Evolutionary conservation across 2,113 vertebrate species (phyloP).

Genomic region (Plestiodon gilberti): DNA sequence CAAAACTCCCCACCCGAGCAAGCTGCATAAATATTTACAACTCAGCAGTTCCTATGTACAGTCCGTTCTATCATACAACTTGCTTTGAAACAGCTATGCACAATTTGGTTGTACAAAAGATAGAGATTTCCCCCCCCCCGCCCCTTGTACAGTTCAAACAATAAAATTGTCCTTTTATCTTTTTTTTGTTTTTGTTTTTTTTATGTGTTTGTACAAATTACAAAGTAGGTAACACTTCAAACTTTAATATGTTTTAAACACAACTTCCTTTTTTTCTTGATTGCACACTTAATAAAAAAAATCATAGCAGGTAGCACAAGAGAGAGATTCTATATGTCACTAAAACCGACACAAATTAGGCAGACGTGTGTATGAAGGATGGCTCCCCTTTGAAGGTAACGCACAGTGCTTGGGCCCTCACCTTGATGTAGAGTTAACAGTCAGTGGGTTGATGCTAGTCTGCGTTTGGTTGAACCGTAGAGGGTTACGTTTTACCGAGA

Average conservation of each 20-base stretch:
- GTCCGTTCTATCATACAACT: constrained; percentile 78
- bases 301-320: constrained; percentile 1
- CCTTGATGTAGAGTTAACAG: neutral
- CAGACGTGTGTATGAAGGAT: neutral
- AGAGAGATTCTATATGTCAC: constrained; percentile 28
- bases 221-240: constrained; percentile 40
- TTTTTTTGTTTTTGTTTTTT: constrained; percentile 44
- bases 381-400: constrained; percentile 21
- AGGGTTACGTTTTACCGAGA: neutral
- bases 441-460: neutral
- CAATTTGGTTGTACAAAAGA: constrained; percentile 77
- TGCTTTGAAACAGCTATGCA: constrained; percentile 74
- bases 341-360: neutral
- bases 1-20: constrained; percentile 77
- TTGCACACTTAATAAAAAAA: constrained; percentile 38
- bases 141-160: constrained; percentile 60
- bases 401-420: neutral
- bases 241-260: neutral
- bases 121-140: constrained; percentile 20
- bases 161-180: constrained; percentile 50
- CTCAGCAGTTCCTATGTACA: constrained; percentile 82
- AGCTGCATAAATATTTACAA: constrained; percentile 88
- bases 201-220: constrained; percentile 57
- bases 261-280: constrained; percentile 18
- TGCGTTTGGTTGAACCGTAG: neutral